Base-by-base conservation (phyloP, 2,888 invertebrate genomes). In the Thumatha senex region DNA sequence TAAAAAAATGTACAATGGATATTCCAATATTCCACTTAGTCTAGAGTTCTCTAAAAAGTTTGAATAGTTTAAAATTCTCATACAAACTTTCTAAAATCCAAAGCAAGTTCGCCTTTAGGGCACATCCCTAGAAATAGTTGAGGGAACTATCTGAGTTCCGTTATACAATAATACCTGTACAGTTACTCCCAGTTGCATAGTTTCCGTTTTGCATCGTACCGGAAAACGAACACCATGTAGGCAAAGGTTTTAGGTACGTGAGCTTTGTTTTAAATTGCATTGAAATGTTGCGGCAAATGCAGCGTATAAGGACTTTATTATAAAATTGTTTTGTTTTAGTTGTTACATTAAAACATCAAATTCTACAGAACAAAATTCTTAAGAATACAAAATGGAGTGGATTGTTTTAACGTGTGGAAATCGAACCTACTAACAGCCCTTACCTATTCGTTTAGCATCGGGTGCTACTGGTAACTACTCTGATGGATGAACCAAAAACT, bases 191-290 rank as follows among this genome's bases (percentile, higher is more conserved):
- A 46, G 43, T 46, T 40, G 44, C 50, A 56, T 54, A 57, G 56
- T 64, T 64, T 61, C 54, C 36, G 56, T 44, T 54, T 50, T 58
- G 56, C 52, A 58, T 31, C 52, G 56, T 48, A 46, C 51, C 48
- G 49, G 55, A 36, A 61, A 56, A 54, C 44, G 52, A 64, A 54
- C 54, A 63, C 44, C 57, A 40, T 54, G 42, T 51, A 54, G 0
- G 24, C 31, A 36, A 24, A 40, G 14, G 29, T 55, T 48, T 40
- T 7, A 10, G 31, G 31, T n/a, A 48, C 7, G 34, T 31, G 30
- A 15, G 31, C 41, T 44, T 33, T 58, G 31, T 11, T 53, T 46
- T 12, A 7, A 33, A 14, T 24, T 43, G 8, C 10, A 4, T n/a
- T 33, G n/a, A n/a, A n/a, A n/a, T n/a, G n/a, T n/a, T n/a, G n/a